Percentiles rank a stretch among this genome's conserved stretches.
phyloP scores from a whole-genome alignment of 2,113 vertebrate species.

The Cochlearius cochlearius region DNA sequence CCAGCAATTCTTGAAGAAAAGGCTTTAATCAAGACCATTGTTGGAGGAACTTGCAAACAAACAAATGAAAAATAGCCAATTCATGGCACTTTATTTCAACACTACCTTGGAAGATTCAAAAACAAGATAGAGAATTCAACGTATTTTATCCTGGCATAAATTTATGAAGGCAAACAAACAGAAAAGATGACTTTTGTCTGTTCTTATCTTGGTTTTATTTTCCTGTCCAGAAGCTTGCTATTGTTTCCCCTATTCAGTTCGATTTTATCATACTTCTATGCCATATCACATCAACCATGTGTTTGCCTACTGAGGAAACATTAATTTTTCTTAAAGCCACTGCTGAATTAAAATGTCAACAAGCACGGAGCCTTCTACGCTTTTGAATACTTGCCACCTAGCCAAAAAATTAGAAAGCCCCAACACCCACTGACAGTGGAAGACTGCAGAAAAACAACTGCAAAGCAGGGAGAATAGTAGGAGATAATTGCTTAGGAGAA shows the following conservation, averaged over 20 bases:
- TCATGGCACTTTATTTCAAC: constrained; percentile 34
- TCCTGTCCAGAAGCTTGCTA: background rate
- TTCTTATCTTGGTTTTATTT: constrained; percentile 14
- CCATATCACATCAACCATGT: background rate
- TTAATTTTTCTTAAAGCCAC: background rate
- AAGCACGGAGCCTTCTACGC: background rate
- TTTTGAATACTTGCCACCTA: background rate
- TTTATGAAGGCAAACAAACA: constrained; percentile 19
- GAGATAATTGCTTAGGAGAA: background rate
- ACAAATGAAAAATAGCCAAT: constrained; percentile 36
- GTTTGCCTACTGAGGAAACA: background rate
- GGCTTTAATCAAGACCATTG: constrained; percentile 45
- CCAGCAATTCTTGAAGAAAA: background rate
- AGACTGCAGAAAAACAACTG: background rate
- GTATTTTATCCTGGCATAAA: constrained; percentile 26
- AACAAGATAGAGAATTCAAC: constrained; percentile 33
- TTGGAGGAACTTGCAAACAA: background rate
- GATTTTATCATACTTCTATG: background rate
- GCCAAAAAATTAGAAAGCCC: background rate
- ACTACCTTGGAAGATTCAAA: constrained; percentile 39
- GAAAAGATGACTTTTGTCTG: background rate
- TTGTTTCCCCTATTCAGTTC: background rate
- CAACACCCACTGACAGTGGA: background rate
- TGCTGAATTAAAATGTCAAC: background rate
- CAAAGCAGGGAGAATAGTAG: background rate